These are phyloP conservation scores for Valencia hispanica DNA, from an alignment of 2,797 vertebrate genomes.

Conservation along the genomic window DNA sequence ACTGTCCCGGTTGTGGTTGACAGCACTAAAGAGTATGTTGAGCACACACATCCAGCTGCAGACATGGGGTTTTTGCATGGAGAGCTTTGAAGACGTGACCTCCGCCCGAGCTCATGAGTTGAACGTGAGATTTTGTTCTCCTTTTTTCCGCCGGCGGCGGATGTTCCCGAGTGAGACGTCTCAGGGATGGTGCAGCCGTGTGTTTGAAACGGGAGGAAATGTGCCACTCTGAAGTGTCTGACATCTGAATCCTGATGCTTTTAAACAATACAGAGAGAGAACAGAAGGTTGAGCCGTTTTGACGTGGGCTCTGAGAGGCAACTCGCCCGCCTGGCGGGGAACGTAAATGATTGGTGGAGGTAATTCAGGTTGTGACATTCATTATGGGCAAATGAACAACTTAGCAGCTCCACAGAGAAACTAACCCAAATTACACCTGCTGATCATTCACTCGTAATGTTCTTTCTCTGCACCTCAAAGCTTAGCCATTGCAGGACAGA, in stretches of 20 bases:
- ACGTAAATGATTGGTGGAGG: constrained; percentile 71
- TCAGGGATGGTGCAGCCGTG: constrained; percentile 49
- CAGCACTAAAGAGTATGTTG: constrained; percentile 31
- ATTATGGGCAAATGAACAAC: constrained; percentile 73
- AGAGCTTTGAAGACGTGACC: constrained; percentile 5
- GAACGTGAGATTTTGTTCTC: constrained; percentile 37
- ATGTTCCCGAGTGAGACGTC: constrained; percentile 51
- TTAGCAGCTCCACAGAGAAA: constrained; percentile 60
- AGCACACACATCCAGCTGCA: constrained; percentile 40
- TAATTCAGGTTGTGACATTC: constrained; percentile 74
- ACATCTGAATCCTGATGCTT: constrained; percentile 42
- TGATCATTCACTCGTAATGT: constrained; percentile 72
- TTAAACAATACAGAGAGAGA: constrained; percentile 28
- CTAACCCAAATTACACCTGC: constrained; percentile 63
- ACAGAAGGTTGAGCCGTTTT: constrained; percentile 38
- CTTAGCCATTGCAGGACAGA: constrained; percentile 66
- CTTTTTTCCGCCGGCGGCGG: constrained; percentile 40
- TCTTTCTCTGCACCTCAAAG: constrained; percentile 38
- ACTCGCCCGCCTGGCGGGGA: constrained; percentile 31
- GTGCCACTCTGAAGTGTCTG: constrained; percentile 44
- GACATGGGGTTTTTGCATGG: constrained; percentile 34
- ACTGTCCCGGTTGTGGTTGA: constrained; percentile 29
- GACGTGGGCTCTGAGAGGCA: constrained; percentile 9
- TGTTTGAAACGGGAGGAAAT: constrained; percentile 49
- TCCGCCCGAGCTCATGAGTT: constrained; percentile 27